Evolutionary conservation across 2,888 invertebrate species (phyloP), one percentile per base, ranked within the genome.

Genomic region (Drosophila paramelanica): DNA sequence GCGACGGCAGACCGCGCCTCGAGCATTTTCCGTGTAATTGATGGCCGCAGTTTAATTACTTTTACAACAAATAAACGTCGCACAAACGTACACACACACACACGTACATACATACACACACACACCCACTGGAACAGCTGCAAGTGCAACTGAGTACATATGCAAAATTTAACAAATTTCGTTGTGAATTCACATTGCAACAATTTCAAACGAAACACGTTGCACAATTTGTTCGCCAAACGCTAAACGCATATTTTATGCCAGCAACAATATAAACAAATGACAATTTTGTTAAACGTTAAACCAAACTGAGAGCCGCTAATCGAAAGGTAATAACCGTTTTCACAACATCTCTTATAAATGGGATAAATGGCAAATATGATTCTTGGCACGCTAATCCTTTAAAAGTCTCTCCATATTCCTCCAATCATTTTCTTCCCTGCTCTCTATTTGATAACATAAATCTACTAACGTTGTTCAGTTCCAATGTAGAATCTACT

Each of bases 31-130:
- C 75, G 73, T 73, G 80, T 86, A 85, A 89, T 86, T 85, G 80
- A 88, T 88, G 79, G 69, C 60, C 69, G 51, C 69, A 62, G 70
- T 87, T 87, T 87, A 85, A 87, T 89, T 89, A 72, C 88, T 82
- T 86, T 85, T 75, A 82, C 88, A 86, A 88, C 83, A 82, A 89
- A 88, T 81, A 82, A 82, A 82, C 68, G 72, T 68, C 75, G 51
- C n/a, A n/a, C n/a, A n/a, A n/a, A n/a, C n/a, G n/a, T n/a, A n/a
- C 77, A 70, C 59, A 60, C 45, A 50, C 47, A 58, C 53, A 67
- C 49, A 53, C 59, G 41, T 58, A 42, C 50, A 56, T 69, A 59
- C 67, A 67, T 47, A 62, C 55, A 38, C 51, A 46, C 58, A 58
- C 49, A 27, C 50, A 38, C 59, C 51, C 50, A 46, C 27, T 23